phyloP scores from a whole-genome alignment of 2,797 vertebrate genomes.

The Thaleichthys pacificus region DNA sequence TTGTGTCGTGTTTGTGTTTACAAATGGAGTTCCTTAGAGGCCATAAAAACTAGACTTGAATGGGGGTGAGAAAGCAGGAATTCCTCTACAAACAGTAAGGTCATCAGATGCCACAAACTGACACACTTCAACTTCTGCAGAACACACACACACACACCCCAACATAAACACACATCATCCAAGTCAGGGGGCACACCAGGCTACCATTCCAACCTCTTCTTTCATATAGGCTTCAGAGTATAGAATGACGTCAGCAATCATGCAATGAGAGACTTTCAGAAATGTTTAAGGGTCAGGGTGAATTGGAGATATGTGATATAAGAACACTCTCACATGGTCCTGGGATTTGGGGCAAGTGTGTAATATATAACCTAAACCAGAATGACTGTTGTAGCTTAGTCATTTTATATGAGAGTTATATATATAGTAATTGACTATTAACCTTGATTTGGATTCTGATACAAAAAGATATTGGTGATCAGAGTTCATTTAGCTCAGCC shows the following conservation, averaged over 20 bases:
- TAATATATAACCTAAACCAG: no score
- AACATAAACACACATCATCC: neutral
- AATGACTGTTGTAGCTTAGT: neutral
- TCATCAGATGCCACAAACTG: conserved; percentile 33
- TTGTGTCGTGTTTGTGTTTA: conserved; percentile 63
- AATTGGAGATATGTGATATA: neutral
- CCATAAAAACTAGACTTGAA: conserved; percentile 62
- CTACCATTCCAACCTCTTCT: conserved; percentile 6
- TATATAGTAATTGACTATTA: no score
- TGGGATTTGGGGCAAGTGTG: no score
- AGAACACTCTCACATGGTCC: neutral
- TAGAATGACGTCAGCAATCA: neutral
- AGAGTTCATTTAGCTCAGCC: neutral
- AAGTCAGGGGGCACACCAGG: conserved; percentile 18
- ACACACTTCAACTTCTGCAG: conserved; percentile 55
- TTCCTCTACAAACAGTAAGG: conserved; percentile 65
- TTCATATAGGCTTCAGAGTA: neutral
- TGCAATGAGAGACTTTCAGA: neutral
- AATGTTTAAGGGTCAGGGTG: neutral
- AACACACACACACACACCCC: conserved; percentile 44
- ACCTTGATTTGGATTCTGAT: neutral
- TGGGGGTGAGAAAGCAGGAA: conserved; percentile 63
- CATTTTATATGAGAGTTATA: no score
- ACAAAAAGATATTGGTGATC: neutral
- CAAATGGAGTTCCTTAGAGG: conserved; percentile 62